phyloP scores from a whole-genome alignment of 2,888 invertebrate genomes.

The Lithosia quadra region DNA sequence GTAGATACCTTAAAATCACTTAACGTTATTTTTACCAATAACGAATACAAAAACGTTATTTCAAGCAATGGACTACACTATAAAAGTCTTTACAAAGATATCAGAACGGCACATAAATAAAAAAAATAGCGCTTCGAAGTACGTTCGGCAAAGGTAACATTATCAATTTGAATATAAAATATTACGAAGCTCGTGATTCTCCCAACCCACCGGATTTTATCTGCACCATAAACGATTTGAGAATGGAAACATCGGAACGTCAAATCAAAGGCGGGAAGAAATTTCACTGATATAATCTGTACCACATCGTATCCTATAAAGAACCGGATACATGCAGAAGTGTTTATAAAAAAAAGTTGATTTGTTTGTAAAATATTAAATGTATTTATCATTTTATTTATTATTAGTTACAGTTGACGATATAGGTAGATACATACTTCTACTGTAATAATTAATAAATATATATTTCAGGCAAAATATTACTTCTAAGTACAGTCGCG shows the following conservation, averaged over 20 bases:
- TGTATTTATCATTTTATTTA: neutral
- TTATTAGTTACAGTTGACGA: neutral
- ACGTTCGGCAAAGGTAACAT: neutral
- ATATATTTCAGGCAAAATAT: neutral
- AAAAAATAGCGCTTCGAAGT: neutral
- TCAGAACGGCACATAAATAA: no score
- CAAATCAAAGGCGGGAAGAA: conserved; percentile 16
- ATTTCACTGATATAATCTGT: conserved; percentile 21
- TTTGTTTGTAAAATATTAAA: neutral
- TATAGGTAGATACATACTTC: no score
- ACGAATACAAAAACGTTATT: no score
- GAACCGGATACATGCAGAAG: conserved; percentile 33
- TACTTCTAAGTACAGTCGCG: neutral
- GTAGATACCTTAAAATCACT: no score
- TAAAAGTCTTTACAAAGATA: neutral
- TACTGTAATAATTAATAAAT: no score
- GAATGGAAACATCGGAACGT: conserved; percentile 8
- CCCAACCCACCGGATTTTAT: conserved; percentile 18
- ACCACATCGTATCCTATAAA: neutral
- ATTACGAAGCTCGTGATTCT: conserved; percentile 4
- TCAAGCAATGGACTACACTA: no score
- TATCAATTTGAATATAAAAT: neutral
- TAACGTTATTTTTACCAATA: no score
- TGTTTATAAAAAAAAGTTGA: neutral
- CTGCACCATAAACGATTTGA: conserved; percentile 16